Percentiles rank a stretch among this genome's conserved stretches.
Conservation (phyloP, 2,113 vertebrate genomes). For the Burhinus bistriatus region DNA sequence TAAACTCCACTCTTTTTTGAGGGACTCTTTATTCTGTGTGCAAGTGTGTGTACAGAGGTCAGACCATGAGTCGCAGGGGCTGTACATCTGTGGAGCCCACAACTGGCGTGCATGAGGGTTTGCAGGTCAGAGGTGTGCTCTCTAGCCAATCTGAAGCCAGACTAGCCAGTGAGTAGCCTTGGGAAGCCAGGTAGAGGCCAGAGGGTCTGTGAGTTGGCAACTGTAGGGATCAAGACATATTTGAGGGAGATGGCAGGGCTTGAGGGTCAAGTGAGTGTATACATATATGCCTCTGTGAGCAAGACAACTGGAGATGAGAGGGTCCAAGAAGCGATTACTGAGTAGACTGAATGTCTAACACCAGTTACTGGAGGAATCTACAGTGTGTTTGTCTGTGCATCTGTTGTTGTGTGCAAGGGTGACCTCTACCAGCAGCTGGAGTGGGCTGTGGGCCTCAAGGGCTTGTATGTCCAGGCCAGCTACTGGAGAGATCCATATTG, state of each 20-base stretch:
- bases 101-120: background rate
- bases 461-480: background rate
- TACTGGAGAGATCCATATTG: background rate
- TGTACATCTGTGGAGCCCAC: background rate
- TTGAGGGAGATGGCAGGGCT: background rate
- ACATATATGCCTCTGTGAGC: background rate
- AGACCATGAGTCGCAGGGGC: fast-evolving
- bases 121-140: background rate
- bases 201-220: background rate
- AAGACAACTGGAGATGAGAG: background rate
- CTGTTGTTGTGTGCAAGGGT: background rate
- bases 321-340: background rate
- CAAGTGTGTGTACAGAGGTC: background rate
- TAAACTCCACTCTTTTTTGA: background rate
- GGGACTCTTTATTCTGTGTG: background rate
- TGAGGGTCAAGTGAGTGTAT: background rate
- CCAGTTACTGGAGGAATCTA: background rate
- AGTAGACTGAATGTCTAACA: background rate
- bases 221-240: background rate
- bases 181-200: background rate
- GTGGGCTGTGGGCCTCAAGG: background rate
- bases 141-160: background rate
- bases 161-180: background rate
- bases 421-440: background rate
- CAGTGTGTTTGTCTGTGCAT: background rate